Conservation (phyloP, 2,113 vertebrate genomes). For the Turnix velox region DNA sequence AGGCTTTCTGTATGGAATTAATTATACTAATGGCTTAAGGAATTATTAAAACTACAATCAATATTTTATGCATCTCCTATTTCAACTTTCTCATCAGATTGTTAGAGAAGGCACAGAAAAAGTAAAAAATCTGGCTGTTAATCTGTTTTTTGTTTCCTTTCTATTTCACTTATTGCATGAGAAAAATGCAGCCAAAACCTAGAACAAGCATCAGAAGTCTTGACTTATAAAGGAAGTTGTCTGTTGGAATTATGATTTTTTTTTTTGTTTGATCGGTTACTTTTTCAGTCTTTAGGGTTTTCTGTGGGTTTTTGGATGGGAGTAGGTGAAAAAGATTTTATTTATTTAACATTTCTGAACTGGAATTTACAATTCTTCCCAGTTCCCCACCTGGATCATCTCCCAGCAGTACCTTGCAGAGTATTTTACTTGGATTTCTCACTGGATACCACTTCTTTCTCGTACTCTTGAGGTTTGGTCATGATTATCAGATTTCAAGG, state of each 20-base stretch:
- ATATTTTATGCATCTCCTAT: not conserved
- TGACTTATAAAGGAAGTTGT: not conserved
- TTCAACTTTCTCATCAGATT: not conserved
- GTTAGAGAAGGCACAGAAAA: not conserved
- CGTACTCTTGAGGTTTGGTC: not conserved
- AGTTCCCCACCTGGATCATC: not conserved
- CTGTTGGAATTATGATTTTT: not conserved
- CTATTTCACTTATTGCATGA: not conserved
- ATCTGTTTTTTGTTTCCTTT: fast-evolving
- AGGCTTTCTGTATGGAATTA: not conserved
- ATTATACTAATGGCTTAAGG: not conserved
- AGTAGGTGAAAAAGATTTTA: not conserved
- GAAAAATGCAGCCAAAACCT: not conserved
- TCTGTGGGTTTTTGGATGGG: not conserved
- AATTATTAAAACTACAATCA: not conserved
- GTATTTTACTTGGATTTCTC: not conserved
- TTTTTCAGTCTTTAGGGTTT: not conserved
- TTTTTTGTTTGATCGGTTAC: not conserved
- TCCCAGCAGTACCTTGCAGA: not conserved
- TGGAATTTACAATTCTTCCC: not conserved
- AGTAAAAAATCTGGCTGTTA: not conserved
- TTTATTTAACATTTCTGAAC: not conserved
- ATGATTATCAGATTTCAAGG: not conserved
- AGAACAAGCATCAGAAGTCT: not conserved
- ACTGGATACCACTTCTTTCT: not conserved